Base-by-base conservation (phyloP, 2,113 vertebrate species). In the Marcusenius ussheri region DNA sequence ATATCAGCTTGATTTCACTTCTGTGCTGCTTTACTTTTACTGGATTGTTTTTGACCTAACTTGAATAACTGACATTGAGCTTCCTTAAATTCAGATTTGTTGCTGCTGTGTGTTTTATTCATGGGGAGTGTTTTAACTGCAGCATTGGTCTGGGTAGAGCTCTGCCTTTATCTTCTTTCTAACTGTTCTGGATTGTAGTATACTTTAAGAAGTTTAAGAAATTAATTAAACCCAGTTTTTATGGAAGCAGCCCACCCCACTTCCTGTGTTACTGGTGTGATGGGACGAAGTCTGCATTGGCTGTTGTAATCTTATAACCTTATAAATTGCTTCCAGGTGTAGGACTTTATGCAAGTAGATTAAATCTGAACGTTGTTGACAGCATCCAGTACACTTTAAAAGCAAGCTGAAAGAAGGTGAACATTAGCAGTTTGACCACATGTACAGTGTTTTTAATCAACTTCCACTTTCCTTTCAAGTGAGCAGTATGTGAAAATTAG, bases 211-310 rank as follows among this genome's bases (percentile, higher is more conserved):
- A 7, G 35, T 80, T 39, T 6, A 80, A 39, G 35, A 77, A 77
- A 70, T 31, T 0, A 70, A 70, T 70, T 70, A 70, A 70, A 70
- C 62, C 62, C 8, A 66, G 62, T 70, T 70, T 70, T 70, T 70
- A 27, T 80, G 35, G 74, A 80, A 80, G 74, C 35, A 80, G 31
- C 35, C 35, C 31, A 80, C 31, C 15, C 5, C 5, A 35, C 74
- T 80, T 80, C 31, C 74, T 80, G 74, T 80, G 74, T 80, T 80
- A 80, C 62, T 70, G 62, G 62, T 70, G 62, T 31, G n/a, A 70
- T 31, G 10, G 10, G 27, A 70, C 27, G 27, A 66, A 27, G 62
- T 66, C 24, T 66, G 9, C 9, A 10, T 66, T 66, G n/a, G 24
- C 62, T 66, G n/a, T 27, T 66, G 24, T 62, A 62, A 66, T 27